phyloP scores from a whole-genome alignment of 2,113 vertebrate species.

The Corythaeola cristata region DNA sequence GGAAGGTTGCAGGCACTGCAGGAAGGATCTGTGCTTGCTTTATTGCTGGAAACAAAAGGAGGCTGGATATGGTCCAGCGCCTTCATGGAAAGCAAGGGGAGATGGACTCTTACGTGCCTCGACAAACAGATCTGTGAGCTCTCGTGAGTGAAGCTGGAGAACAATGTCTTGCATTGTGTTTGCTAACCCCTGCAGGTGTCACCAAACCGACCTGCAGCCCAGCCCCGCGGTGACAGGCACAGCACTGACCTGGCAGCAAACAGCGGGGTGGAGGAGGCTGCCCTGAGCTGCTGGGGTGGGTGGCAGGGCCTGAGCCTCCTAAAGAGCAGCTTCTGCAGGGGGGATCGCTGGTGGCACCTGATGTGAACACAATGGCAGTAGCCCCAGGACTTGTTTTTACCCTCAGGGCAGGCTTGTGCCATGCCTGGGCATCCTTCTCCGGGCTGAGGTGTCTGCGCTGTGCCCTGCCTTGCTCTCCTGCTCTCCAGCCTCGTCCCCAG shows the following conservation, averaged over 20 bases:
- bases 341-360: not conserved
- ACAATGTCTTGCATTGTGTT: not conserved
- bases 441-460: not conserved
- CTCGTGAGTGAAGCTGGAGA: not conserved
- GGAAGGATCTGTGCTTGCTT: not conserved
- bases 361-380: fast-evolving
- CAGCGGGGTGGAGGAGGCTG: not conserved
- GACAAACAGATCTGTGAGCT: not conserved
- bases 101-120: not conserved
- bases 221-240: no score
- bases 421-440: not conserved
- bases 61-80: fast-evolving
- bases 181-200: fast-evolving
- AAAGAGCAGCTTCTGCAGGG: not conserved
- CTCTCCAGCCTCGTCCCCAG: not conserved
- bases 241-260: not conserved
- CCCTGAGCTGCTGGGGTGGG: no score
- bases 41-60: not conserved
- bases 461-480: not conserved
- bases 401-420: not conserved
- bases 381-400: not conserved
- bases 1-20: not conserved
- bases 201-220: not conserved
- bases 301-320: not conserved
- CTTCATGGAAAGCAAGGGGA: not conserved